A percentile compares a stretch with the other conserved stretches of the same genome.
Conservation (phyloP, 2,797 vertebrate genomes). For the Sebastes hubbsi region DNA sequence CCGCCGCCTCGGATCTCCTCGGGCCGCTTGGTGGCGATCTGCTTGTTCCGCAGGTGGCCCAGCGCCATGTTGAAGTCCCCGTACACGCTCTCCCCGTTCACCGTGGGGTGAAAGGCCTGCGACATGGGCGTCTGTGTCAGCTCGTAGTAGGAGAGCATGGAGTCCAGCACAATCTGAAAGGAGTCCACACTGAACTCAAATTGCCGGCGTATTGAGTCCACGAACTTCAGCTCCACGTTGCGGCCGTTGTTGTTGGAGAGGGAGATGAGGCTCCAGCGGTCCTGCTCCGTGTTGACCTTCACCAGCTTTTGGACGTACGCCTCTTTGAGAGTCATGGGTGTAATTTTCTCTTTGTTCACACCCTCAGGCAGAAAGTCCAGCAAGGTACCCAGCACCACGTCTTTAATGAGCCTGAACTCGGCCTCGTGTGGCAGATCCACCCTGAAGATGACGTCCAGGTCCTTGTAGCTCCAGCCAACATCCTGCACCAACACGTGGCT, state of each 20-base stretch:
- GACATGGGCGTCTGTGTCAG: slow-evolving; percentile 86
- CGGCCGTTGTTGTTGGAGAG: slow-evolving; percentile 96
- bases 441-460: slow-evolving; percentile 96
- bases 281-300: slow-evolving; percentile 93
- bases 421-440: slow-evolving; percentile 90
- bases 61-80: slow-evolving; percentile 91
- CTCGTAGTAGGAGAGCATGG: slow-evolving; percentile 90
- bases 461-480: slow-evolving; percentile 94
- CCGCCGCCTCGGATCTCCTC: slow-evolving; percentile 97
- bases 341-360: slow-evolving; percentile 95
- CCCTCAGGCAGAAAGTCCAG: slow-evolving; percentile 95
- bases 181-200: slow-evolving; percentile 99
- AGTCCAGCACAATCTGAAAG: slow-evolving; percentile 96
- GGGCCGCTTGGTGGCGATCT: slow-evolving; percentile 95
- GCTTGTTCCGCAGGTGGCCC: slow-evolving; percentile 90
- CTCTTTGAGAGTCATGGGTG: slow-evolving; percentile 92
- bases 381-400: slow-evolving; percentile 92
- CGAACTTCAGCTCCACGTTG: slow-evolving; percentile 98
- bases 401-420: slow-evolving; percentile 91
- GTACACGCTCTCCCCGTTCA: slow-evolving; percentile 93
- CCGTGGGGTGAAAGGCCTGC: slow-evolving; percentile 86
- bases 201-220: slow-evolving; percentile 93
- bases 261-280: slow-evolving; percentile 98
- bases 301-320: slow-evolving; percentile 97
- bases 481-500: slow-evolving; percentile 96